Base-by-base conservation (phyloP, 2,888 invertebrate genomes). In the Volucella bombylans region DNA sequence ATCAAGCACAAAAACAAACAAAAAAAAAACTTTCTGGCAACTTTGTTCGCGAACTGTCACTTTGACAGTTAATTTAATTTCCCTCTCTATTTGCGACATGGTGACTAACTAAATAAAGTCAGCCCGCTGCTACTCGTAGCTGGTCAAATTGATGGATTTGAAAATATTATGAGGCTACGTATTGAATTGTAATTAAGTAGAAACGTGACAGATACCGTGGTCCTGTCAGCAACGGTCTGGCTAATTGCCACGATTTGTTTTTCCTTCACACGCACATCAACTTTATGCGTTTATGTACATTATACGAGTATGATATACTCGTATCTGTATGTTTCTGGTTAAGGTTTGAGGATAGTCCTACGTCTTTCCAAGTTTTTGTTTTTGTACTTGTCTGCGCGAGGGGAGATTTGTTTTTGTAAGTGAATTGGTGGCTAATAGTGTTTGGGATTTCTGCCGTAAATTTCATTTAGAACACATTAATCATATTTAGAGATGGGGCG, bases 401-500 rank as follows among this genome's bases (percentile, higher is more conserved):
- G 38, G 49, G n/a, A 49, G 47, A 50, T 57, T 62, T 82, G 62
- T 79, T 68, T 69, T 64, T 80, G 69, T 80, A 76, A 80, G 74
- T 55, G 61, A 55, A 31, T 31, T 31, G 59, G 69, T 23, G 65
- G 74, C 74, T 76, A 67, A 62, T 54, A 47, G 47, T 11, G 54
- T 39, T 55, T 64, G 68, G 73, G 64, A 57, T 41, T 80, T 68
- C 71, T 61, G 54, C 39, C 47, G 49, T 81, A 77, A 6, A 81
- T 85, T 85, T 85, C 72, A 85, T 76, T 85, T 81, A 55, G 62
- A 72, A 41, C 67, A 57, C 77, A 85, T 85, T 85, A 76, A 77
- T 85, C 85, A 81, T 72, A 64, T 81, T 62, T 50, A 49, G 50
- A 45, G 15, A 41, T 2, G 55, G 55, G 31, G 73, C 41, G 69